Base-by-base conservation (phyloP, 92 coral and sea anemone genomes). In the Porites divaricata region DNA sequence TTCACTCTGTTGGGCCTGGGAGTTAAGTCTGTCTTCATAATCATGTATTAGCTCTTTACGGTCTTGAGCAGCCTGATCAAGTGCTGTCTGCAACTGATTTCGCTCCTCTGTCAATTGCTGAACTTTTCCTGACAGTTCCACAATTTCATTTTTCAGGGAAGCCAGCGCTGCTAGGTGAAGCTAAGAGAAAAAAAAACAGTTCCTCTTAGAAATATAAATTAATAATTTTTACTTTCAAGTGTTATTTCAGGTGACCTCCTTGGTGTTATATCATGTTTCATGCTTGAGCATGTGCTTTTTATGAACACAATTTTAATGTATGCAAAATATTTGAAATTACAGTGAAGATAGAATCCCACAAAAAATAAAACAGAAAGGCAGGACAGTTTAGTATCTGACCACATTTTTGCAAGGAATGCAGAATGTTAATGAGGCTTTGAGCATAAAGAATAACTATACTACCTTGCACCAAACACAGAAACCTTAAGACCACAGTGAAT, bases 131-230 rank as follows among this genome's bases (percentile, higher is more conserved):
- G 95, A 87, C 20, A 95, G 85, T 17, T 96, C 99, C 22, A 92
- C 96, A 74, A 92, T 96, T 89, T 96, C 99, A 70, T 91, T 96
- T 86, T 96, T 96, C 56, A 96, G 88, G 19, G 99, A 94, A 1
- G 98, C 98, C 26, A 96, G 70, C 23, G 99, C 99, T 16, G 99
- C 99, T 10, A 96, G 81, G 61, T 96, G 99, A 45, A 96, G 94
- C 99, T 96, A 84, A 9, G 41, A 9, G 74, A 21, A 52, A 83
- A 52, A 83, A 54, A 66, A 19, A 1, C 35, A 3, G 59, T 5
- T 10, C 16, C 6, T 20, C 17, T 54, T 10, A 12, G 17, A 54
- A 10, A 54, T 8, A 10, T n/a, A 54, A 54, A 10, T 9, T 4
- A 35, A 35, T 35, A 5, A 0, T 35, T 35, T 35, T 35, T 35